Conservation (phyloP, 2,113 vertebrate species). For the Salvelinus alpinus region DNA sequence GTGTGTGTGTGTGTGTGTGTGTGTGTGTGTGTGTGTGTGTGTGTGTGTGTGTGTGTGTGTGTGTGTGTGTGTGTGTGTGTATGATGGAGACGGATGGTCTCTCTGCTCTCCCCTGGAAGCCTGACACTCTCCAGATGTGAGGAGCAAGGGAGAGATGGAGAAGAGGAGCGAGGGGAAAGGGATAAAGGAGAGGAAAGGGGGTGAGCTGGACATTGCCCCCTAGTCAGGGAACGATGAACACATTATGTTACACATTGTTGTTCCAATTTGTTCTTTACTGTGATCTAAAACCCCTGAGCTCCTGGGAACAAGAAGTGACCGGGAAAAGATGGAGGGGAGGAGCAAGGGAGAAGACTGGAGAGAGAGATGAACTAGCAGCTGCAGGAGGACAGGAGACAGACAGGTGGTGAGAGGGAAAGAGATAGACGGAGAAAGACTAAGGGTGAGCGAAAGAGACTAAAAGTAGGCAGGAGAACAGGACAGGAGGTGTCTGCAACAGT, state of each 20-base stretch:
- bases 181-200: not conserved
- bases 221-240: conserved; percentile 60
- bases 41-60: not conserved
- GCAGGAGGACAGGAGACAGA: conserved; percentile 19
- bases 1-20: not conserved
- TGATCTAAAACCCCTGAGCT: conserved; percentile 43
- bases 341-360: conserved; percentile 34
- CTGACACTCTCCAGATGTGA: conserved; percentile 73
- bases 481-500: conserved; percentile 11
- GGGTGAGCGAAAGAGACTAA: not conserved
- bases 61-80: not conserved
- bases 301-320: conserved; percentile 29
- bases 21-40: not conserved
- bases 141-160: not conserved
- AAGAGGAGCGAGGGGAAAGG: conserved; percentile 24
- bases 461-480: not conserved
- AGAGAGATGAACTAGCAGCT: conserved; percentile 13
- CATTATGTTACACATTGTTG: conserved; percentile 51
- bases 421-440: conserved; percentile 5
- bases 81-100: conserved; percentile 57
- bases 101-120: conserved; percentile 58
- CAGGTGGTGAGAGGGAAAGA: conserved; percentile 6
- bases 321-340: conserved; percentile 23
- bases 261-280: conserved; percentile 52
- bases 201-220: conserved; percentile 33